Base-by-base conservation (phyloP, 2,888 invertebrate genomes). In the Netelia fuscicornis region DNA sequence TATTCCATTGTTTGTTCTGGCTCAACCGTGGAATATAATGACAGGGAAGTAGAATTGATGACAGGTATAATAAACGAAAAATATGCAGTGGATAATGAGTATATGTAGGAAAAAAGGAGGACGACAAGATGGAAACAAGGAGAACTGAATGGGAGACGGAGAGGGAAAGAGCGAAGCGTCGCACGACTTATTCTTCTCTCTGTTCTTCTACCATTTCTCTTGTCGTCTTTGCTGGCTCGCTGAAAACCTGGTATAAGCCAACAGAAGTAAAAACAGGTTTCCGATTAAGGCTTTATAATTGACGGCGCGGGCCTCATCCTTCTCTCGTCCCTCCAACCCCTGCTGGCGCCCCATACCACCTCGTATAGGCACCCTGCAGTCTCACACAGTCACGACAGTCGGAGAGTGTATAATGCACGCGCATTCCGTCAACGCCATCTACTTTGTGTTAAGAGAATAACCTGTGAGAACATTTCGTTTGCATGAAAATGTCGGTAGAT, bases 281-380 rank as follows among this genome's bases (percentile, higher is more conserved):
- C 92, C 93, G 92, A 93, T 93, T 93, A 92, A 92, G 93, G 92
- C 90, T 90, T 92, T 92, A 92, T 93, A 93, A 93, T 93, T 93
- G 92, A 93, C 92, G 92, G 92, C 92, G 90, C 91, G 90, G 87
- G 88, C 90, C 90, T 88, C 86, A 87, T 86, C 87, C 86, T 76
- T 86, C 86, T 84, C 89, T 85, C 56, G 44, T 56, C 25, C 56
- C 71, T 44, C 65, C n/a, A 20, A 17, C 30, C n/a, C 67, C 44
- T 62, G 23, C 48, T 74, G 56, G 67, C 62, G 79, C 65, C 48
- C 78, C 58, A 65, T 65, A 71, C 52, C 64, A 71, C 75, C 30
- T 75, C 75, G 82, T 83, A 83, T 85, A 37, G 37, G 37, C 37
- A 37, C 37, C 37, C 37, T 37, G 37, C 37, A 37, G 37, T 37